phyloP scores from a whole-genome alignment of 2,113 vertebrate species.

The Periophthalmus modestus region DNA sequence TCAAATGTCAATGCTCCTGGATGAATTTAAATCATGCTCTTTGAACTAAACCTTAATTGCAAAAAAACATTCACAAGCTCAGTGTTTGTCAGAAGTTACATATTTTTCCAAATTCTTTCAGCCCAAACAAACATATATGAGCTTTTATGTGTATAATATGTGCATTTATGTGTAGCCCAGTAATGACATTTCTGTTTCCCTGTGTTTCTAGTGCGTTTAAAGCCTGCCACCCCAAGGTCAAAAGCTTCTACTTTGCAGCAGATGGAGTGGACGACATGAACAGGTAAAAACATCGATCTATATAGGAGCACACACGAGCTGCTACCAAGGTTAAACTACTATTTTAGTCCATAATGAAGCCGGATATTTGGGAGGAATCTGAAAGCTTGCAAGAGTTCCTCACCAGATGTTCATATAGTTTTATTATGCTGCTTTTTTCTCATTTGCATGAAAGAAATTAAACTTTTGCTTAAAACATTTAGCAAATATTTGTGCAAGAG shows the following conservation, averaged over 20 bases:
- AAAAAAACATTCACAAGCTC: too few species aligned
- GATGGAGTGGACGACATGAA: constrained; percentile 99
- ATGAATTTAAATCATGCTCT: too few species aligned
- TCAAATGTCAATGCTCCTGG: too few species aligned
- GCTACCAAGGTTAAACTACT: neutral
- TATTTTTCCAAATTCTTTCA: too few species aligned
- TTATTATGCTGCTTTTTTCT: neutral
- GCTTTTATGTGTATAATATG: neutral
- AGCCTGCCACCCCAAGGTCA: constrained; percentile 98
- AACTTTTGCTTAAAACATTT: neutral
- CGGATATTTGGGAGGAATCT: neutral
- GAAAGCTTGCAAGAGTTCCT: neutral
- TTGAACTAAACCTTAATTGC: too few species aligned
- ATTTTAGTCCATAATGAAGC: neutral
- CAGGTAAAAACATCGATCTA: constrained; percentile 80
- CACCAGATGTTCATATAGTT: neutral
- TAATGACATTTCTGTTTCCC: constrained; percentile 5
- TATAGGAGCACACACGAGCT: neutral
- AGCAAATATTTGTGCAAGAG: neutral
- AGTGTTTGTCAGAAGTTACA: too few species aligned
- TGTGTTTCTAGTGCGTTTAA: constrained; percentile 88
- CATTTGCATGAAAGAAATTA: constrained; percentile 1
- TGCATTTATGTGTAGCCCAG: constrained; percentile 33
- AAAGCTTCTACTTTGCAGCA: constrained; percentile 99
- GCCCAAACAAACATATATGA: too few species aligned